phyloP scores from a whole-genome alignment of 2,797 vertebrate genomes.

The Thaleichthys pacificus region DNA sequence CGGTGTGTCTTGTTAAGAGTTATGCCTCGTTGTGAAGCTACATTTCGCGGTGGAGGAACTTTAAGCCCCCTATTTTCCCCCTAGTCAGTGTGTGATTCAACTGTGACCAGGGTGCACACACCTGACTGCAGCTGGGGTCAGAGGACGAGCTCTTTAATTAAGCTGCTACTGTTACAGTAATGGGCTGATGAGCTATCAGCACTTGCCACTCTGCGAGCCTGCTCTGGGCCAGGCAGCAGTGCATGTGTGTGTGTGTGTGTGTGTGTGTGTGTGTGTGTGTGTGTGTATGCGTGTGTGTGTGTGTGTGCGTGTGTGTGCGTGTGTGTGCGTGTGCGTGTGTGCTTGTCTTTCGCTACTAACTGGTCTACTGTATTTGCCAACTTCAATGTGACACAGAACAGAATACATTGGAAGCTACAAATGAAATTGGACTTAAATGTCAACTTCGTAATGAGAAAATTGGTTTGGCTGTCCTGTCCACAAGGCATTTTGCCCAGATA shows the following conservation, averaged over 20 bases:
- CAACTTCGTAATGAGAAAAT: slow-evolving; percentile 12
- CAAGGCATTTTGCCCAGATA: background rate
- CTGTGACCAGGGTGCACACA: background rate
- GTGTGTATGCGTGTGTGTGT: no score
- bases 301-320: no score
- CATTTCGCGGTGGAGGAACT: background rate
- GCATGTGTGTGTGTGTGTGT: no score
- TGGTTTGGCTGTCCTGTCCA: slow-evolving; percentile 2
- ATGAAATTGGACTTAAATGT: slow-evolving; percentile 8
- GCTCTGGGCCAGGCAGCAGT: background rate
- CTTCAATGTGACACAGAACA: background rate
- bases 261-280: no score
- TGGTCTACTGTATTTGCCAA: no score
- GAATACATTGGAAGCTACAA: background rate
- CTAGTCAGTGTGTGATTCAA: background rate
- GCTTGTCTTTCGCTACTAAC: no score
- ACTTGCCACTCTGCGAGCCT: background rate
- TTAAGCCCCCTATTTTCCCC: background rate
- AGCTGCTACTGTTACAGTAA: background rate
- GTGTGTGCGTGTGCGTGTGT: no score
- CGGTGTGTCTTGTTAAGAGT: background rate
- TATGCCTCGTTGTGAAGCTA: no score
- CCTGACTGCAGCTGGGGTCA: background rate
- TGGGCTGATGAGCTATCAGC: background rate
- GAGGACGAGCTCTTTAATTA: background rate